Conservation (phyloP, 2,797 vertebrate genomes). For the Hemitrygon akajei region DNA sequence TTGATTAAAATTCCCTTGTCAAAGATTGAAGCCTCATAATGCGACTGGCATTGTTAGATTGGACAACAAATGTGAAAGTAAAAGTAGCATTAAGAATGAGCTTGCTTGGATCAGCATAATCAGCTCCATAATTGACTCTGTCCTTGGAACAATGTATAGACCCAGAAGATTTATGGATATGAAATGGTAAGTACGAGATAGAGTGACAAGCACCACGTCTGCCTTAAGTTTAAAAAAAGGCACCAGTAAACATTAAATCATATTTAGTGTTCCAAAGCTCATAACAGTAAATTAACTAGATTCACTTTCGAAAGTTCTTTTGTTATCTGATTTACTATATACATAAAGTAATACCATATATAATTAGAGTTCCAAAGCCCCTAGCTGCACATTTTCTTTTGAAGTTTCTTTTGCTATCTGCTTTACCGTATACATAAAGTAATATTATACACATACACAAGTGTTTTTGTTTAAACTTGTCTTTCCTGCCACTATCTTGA, state of each 20-base stretch:
- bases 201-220: not conserved
- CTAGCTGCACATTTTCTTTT: not conserved
- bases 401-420: not conserved
- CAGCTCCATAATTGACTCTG: constrained; percentile 45
- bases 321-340: not conserved
- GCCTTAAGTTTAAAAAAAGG: not conserved
- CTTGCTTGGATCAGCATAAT: constrained; percentile 50
- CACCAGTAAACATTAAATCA: not conserved
- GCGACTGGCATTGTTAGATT: constrained; percentile 54
- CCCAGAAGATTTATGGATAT: constrained; percentile 6
- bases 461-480: not conserved
- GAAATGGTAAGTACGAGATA: not conserved
- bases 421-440: not conserved
- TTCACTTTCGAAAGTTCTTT: not conserved
- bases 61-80: constrained; percentile 58
- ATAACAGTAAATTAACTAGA: not conserved
- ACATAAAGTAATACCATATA: not conserved
- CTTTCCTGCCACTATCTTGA: not conserved
- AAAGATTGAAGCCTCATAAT: constrained; percentile 50
- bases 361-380: not conserved
- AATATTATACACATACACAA: not conserved
- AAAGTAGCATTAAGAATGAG: constrained; percentile 53
- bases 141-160: constrained; percentile 21
- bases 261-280: not conserved
- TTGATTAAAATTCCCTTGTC: constrained; percentile 50